Conservation (phyloP, 2,113 vertebrate species). For the Larimichthys crocea region DNA sequence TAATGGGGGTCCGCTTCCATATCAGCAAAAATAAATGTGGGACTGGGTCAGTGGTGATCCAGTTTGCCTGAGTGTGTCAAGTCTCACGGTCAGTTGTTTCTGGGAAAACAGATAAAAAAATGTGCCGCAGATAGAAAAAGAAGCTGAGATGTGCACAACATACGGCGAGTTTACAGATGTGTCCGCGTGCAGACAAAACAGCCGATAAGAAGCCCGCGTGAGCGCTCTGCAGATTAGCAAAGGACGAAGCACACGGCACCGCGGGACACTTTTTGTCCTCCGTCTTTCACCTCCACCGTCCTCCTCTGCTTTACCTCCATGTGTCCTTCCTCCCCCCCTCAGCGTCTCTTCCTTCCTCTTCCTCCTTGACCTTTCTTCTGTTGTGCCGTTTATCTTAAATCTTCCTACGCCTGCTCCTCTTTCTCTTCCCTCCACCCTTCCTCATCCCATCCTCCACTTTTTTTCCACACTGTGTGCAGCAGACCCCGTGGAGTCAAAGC, state of each 20-base stretch:
- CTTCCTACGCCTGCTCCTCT: neutral
- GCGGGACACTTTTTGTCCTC: slow-evolving; percentile 15
- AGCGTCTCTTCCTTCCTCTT: neutral
- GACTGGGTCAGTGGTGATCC: slow-evolving; percentile 7
- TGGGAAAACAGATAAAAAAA: neutral
- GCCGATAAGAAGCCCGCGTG: slow-evolving; percentile 20
- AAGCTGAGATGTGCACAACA: slow-evolving; percentile 20
- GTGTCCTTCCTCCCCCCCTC: neutral
- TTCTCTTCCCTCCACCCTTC: neutral
- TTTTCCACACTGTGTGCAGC: neutral
- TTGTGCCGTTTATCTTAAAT: neutral
- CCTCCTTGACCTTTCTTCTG: neutral
- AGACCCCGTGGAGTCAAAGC: slow-evolving; percentile 33
- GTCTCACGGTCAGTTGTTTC: slow-evolving; percentile 47
- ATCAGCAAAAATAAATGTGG: neutral
- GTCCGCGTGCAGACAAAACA: slow-evolving; percentile 38
- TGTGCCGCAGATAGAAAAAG: slow-evolving; percentile 25
- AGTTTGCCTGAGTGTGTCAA: neutral
- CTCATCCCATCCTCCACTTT: neutral
- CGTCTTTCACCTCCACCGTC: slow-evolving; percentile 44
- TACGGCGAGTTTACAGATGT: neutral
- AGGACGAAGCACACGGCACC: slow-evolving; percentile 25
- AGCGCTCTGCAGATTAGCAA: slow-evolving; percentile 25
- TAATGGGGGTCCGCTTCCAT: neutral
- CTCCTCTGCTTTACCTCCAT: neutral